Conservation (phyloP, 1,140 invertebrate genomes). For the Wiebesia pumilae region DNA sequence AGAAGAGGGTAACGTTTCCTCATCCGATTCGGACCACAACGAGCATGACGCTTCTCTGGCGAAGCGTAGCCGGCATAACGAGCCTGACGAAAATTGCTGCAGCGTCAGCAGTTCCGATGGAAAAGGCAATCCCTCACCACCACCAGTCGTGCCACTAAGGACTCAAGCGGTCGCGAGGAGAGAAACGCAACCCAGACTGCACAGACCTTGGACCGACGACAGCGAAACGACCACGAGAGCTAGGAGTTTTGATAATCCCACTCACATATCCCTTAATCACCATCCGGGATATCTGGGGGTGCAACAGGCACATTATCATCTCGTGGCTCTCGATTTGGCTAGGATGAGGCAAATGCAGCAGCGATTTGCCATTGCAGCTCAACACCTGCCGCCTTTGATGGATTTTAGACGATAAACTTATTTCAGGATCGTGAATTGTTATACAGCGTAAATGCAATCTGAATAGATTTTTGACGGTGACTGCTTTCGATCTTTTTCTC, state of each 20-base stretch:
- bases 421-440: background rate
- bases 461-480: background rate
- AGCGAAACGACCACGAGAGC: background rate
- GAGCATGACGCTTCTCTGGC: background rate
- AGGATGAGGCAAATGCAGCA: slow-evolving; percentile 29
- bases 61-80: background rate
- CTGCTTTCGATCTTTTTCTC: background rate
- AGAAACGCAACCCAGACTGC: slow-evolving; percentile 51
- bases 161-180: background rate
- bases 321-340: slow-evolving; percentile 7
- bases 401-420: background rate
- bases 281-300: background rate
- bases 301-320: slow-evolving; percentile 11
- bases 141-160: background rate
- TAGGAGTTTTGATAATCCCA: background rate
- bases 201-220: slow-evolving; percentile 63
- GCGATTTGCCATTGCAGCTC: background rate
- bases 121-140: background rate
- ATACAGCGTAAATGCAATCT: background rate
- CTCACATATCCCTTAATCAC: background rate
- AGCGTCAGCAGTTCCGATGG: slow-evolving; percentile 53
- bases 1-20: slow-evolving; percentile 53
- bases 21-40: slow-evolving; percentile 55
- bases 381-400: background rate
- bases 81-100: slow-evolving; percentile 1